A percentile compares a stretch with the other conserved stretches of the same genome.
Conservation (phyloP, 2,113 vertebrate species). For the Hippocampus mohnikei region DNA sequence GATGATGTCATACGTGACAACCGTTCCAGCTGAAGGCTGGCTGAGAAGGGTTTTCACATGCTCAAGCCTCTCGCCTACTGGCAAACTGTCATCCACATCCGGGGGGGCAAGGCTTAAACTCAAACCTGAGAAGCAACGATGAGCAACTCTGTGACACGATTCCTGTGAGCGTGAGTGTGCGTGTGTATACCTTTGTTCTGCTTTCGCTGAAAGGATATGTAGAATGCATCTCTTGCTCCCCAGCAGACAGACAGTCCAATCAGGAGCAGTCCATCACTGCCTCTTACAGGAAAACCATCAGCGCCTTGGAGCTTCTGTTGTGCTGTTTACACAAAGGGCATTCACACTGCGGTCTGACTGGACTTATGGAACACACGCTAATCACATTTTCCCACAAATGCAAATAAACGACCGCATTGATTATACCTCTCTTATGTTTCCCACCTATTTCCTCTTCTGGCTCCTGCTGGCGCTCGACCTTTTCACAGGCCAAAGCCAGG, state of each 20-base stretch:
- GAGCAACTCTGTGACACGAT: neutral
- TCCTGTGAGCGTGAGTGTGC: neutral
- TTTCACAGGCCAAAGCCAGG: constrained; percentile 86
- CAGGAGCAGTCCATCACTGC: constrained; percentile 74
- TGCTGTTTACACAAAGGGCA: constrained; percentile 11
- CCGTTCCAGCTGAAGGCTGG: constrained; percentile 39
- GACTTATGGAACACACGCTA: neutral
- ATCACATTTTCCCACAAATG: neutral
- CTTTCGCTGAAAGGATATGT: constrained; percentile 83
- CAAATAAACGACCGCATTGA: neutral
- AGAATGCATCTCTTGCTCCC: constrained; percentile 93
- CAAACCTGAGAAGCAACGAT: constrained; percentile 71
- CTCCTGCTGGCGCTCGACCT: constrained; percentile 53
- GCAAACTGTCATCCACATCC: constrained; percentile 79
- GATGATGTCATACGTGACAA: constrained; percentile 83
- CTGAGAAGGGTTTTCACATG: constrained; percentile 76
- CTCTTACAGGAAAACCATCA: constrained; percentile 80
- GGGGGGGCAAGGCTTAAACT: constrained; percentile 87
- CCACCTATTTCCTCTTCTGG: constrained; percentile 72
- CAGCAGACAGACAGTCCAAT: constrained; percentile 90
- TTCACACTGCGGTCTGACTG: neutral
- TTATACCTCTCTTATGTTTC: constrained; percentile 83
- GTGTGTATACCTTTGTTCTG: constrained; percentile 75
- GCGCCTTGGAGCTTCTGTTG: constrained; percentile 41
- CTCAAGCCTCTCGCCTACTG: constrained; percentile 78